Evolutionary conservation across 2,888 invertebrate species (phyloP).

Genomic region (Dasysyrphus albostriatus): DNA sequence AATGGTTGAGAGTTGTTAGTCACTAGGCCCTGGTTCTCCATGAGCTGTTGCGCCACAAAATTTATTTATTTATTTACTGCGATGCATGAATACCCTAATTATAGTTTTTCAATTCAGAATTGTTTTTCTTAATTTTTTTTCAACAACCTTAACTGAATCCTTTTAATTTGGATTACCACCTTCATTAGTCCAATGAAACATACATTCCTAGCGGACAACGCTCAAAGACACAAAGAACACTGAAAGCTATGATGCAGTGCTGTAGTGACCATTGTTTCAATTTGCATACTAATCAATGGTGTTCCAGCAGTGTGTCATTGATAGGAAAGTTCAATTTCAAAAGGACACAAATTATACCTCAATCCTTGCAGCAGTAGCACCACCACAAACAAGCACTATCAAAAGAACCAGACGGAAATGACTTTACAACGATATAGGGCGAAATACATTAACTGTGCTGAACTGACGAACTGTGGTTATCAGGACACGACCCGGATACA

Average conservation of each 20-base stretch:
- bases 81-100: too few species aligned
- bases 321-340: slow-evolving; percentile 28
- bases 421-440: background rate
- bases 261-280: slow-evolving; percentile 43
- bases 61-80: too few species aligned
- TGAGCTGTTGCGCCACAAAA: too few species aligned
- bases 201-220: too few species aligned
- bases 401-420: background rate
- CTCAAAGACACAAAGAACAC: too few species aligned
- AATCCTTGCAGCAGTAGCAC: slow-evolving; percentile 6
- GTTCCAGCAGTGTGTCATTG: slow-evolving; percentile 13
- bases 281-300: slow-evolving; percentile 64
- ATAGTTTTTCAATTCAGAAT: too few species aligned
- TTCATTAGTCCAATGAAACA: too few species aligned
- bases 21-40: too few species aligned
- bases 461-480: slow-evolving; percentile 23
- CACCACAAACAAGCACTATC: background rate
- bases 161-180: too few species aligned
- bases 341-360: slow-evolving; percentile 28
- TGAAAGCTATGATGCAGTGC: background rate
- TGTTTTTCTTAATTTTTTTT: too few species aligned
- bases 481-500: slow-evolving; percentile 43
- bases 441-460: slow-evolving; percentile 41
- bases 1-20: too few species aligned
- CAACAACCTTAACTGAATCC: too few species aligned